Evolutionary conservation across 2,113 vertebrate genomes (phyloP).

Genomic region (Alexandromys fortis): DNA sequence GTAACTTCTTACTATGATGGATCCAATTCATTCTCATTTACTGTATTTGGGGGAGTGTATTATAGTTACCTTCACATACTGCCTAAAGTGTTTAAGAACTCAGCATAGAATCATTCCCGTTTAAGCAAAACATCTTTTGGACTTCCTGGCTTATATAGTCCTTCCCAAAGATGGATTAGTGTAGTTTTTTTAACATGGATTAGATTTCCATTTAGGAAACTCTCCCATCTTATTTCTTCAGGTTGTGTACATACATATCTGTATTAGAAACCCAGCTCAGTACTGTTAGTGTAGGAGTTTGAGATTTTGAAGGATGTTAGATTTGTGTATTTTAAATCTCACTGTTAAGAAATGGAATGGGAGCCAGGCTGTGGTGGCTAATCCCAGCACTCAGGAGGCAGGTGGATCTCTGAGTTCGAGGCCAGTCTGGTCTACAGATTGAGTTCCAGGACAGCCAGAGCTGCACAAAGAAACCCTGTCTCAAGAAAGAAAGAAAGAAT

Average conservation of each 20-base stretch:
- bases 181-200: conserved; percentile 26
- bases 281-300: neutral
- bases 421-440: neutral
- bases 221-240: neutral
- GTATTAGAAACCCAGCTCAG: neutral
- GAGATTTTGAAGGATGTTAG: neutral
- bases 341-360: neutral
- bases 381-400: neutral
- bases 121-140: neutral
- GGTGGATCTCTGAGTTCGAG: neutral
- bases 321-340: neutral
- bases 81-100: conserved; percentile 4
- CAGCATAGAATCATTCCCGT: neutral
- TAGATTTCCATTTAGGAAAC: neutral
- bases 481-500: neutral
- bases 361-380: neutral
- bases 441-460: neutral
- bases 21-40: neutral
- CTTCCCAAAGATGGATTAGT: neutral
- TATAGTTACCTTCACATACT: neutral
- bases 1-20: conserved; percentile 3
- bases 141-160: neutral
- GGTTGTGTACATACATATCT: neutral
- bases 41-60: neutral
- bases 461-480: neutral